Evolutionary conservation across 2,113 vertebrate genomes (phyloP), one percentile per base, ranked within the genome.

Genomic region (Petromus typicus): DNA sequence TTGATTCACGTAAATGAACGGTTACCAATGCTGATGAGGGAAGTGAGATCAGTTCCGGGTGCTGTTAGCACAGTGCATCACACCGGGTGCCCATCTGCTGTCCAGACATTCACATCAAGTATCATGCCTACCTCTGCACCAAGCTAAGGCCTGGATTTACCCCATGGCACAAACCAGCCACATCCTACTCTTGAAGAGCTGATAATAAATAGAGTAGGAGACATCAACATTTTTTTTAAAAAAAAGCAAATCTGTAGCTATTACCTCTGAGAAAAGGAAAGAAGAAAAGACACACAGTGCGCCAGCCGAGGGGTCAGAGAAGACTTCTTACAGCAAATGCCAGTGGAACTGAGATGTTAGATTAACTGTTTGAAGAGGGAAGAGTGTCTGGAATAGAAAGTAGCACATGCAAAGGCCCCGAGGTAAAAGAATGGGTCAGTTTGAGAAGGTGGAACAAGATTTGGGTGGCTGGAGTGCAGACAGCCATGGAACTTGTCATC

Each of bases 71-170:
- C 23, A 5, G 1, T 0, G 7, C 12, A 5, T 91, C 37, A 0
- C 0, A 4, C 43, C 13, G 9, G 37, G n/a, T 0, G 3, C 13
- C 16, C 40, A 0, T 2, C 3, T 2, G 0, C 2, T 27, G 48
- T 0, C 48, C 1, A 1, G 7, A n/a, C 14, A 7, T 25, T 57
- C 56, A 25, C 13, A 1, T 5, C 3, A 0, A 0, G 2, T 30
- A 9, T 1, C 20, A 18, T 1, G 12, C 0, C 27, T 45, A 57
- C n/a, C 79, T 22, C 4, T 8, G 51, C 17, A 76, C 59, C 27
- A 11, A 18, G 22, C 40, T 16, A 9, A 34, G 51, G 14, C 61
- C 78, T 48, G 79, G 59, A 22, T 83, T 40, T n/a, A 16, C 61
- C 56, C 51, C 4, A 7, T 9, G 13, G 63, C 23, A 7, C 57